These are phyloP conservation scores for Metellina segmentata DNA, from an alignment of 2,888 invertebrate species.

Conservation along the genomic window DNA sequence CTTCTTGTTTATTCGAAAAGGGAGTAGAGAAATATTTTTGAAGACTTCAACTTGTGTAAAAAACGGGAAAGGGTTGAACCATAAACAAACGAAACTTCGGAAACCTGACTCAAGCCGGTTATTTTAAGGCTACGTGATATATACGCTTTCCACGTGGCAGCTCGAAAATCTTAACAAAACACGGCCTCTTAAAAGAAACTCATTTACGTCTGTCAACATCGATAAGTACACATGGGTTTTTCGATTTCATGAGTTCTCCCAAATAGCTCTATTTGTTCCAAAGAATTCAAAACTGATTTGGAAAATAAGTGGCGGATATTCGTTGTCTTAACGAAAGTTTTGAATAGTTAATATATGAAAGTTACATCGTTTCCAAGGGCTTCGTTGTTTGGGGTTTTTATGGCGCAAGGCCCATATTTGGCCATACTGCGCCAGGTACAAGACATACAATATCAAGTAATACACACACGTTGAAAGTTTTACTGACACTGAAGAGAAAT, in stretches of 20 bases:
- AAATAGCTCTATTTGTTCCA: neutral
- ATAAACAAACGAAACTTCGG: slow-evolving; percentile 26
- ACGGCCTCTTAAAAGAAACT: slow-evolving; percentile 18
- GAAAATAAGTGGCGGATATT: neutral
- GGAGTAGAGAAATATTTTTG: slow-evolving; percentile 22
- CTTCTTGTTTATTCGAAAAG: too few species aligned
- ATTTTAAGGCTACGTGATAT: slow-evolving; percentile 57
- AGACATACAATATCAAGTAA: too few species aligned
- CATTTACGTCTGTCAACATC: slow-evolving; percentile 51
- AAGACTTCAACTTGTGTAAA: slow-evolving; percentile 22
- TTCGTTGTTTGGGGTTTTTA: too few species aligned
- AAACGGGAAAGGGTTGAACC: slow-evolving; percentile 12
- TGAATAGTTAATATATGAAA: too few species aligned
- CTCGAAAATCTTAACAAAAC: slow-evolving; percentile 56
- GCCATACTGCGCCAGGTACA: too few species aligned
- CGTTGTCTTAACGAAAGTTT: neutral
- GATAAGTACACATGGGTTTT: slow-evolving; percentile 16
- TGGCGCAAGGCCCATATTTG: too few species aligned
- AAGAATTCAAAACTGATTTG: neutral
- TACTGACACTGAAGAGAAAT: too few species aligned
- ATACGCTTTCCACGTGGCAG: slow-evolving; percentile 53
- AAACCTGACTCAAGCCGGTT: slow-evolving; percentile 57
- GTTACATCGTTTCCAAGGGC: too few species aligned
- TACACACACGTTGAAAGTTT: too few species aligned
- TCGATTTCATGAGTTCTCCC: slow-evolving; percentile 7